Base-by-base conservation (phyloP, 2,113 vertebrate genomes). In the Motacilla alba region DNA sequence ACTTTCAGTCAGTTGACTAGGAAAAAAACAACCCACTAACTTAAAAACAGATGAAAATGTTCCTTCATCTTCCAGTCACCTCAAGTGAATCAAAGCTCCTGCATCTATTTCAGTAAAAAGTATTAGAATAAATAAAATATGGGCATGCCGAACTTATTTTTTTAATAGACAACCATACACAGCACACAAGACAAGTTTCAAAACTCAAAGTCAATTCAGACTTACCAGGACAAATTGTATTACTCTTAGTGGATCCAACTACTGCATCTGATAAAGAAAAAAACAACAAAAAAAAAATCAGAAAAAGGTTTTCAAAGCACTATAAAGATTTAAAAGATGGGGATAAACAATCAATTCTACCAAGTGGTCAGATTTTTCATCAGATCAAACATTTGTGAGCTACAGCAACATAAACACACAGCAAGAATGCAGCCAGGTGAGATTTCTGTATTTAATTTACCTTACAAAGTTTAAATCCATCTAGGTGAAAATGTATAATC, bases 141-240 rank as follows among this genome's bases (percentile, higher is more conserved):
- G 3, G 39, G 39, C 16, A 33, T 21, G 23, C 0, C 5, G 62
- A 47, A 73, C 35, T 19, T 31, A 5, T 13, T 24, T 19, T 17
- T n/a, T 33, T 33, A 41, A 43, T 5, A 30, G 28, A 64, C 23
- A 2, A 46, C 7, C 22, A 15, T 4, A 58, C 5, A 24, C 10
- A 79, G 14, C 30, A 73, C 2, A 47, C 9, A 49, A 39, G 16
- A 33, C n/a, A 81, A 66, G 13, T 85, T 97, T 46, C 63, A 73
- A 80, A 88, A 77, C 35, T 67, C 19, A 74, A 78, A 30, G 43
- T 46, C 28, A 58, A 70, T 58, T 73, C 49, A 55, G 52, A 98
- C 98, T 96, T 97, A 99, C 99, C 99, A 93, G 99, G 99, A 98
- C 99, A 99, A 97, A 99, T 97, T 5, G 98, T 98, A 92, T 98